Percentiles rank a stretch among this genome's conserved stretches.
phyloP scores from a whole-genome alignment of 2,797 vertebrate genomes.

The Borostomias antarcticus region DNA sequence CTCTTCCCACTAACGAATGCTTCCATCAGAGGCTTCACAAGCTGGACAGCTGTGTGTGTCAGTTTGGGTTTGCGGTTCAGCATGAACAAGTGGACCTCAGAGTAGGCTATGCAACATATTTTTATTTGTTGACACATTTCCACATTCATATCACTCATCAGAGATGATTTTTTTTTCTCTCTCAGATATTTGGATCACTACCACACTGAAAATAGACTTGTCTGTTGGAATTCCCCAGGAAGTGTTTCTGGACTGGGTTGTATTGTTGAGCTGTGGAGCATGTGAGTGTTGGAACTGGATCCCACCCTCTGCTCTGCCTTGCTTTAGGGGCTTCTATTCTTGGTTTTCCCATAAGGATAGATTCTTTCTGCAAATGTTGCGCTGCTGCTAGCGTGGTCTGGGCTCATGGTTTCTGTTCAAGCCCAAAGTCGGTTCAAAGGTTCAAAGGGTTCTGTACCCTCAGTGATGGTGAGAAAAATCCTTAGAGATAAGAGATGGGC shows the following conservation, averaged over 20 bases:
- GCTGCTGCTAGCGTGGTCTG: slow-evolving; percentile 39
- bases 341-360: slow-evolving; percentile 68
- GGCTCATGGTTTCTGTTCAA: slow-evolving; percentile 13
- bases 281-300: slow-evolving; percentile 59
- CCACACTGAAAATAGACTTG: slow-evolving; percentile 54
- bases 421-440: not conserved
- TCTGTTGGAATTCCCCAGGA: slow-evolving; percentile 63
- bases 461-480: no score
- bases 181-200: slow-evolving; percentile 40
- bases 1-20: not conserved
- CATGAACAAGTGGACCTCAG: slow-evolving; percentile 39
- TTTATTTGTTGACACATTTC: slow-evolving; percentile 61
- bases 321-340: slow-evolving; percentile 68
- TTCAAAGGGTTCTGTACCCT: not conserved
- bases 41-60: not conserved
- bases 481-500: no score
- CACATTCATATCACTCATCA: slow-evolving; percentile 56
- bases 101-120: slow-evolving; percentile 41
- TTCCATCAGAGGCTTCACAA: no score
- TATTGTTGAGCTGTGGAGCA: slow-evolving; percentile 43
- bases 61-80: not conserved
- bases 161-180: slow-evolving; percentile 64
- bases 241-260: slow-evolving; percentile 37
- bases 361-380: slow-evolving; percentile 63
- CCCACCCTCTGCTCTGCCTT: slow-evolving; percentile 47